These are phyloP conservation scores for Dendrophyllia cribrosa DNA, from an alignment of 64 coral and sea anemone species.

Conservation along the genomic window DNA sequence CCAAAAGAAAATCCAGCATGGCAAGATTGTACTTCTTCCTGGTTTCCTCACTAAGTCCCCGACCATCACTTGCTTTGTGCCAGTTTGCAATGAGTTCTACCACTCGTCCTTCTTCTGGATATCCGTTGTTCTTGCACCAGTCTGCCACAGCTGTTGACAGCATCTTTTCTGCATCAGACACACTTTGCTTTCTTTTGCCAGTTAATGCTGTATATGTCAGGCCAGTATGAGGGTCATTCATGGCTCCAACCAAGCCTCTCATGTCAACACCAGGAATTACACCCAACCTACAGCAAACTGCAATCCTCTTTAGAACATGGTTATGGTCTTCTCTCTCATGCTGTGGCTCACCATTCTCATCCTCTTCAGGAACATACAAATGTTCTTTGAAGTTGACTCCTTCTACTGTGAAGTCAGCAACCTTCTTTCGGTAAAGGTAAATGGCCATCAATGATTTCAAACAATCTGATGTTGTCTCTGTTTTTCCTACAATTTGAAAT, in stretches of 20 bases:
- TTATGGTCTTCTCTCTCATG: constrained; percentile 80
- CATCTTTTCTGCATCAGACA: constrained; percentile 68
- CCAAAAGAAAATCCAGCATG: constrained; percentile 52
- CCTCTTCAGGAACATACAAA: constrained; percentile 66
- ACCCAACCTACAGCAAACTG: constrained; percentile 32
- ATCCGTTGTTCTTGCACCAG: neutral
- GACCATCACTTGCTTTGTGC: constrained; percentile 80
- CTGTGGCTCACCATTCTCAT: constrained; percentile 15
- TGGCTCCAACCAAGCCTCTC: constrained; percentile 31
- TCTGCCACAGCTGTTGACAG: constrained; percentile 49
- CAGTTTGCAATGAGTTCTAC: constrained; percentile 34
- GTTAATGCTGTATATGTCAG: constrained; percentile 73
- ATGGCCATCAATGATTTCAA: constrained; percentile 82
- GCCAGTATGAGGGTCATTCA: constrained; percentile 50
- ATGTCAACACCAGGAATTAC: constrained; percentile 50
- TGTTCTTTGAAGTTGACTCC: constrained; percentile 76
- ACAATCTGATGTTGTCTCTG: constrained; percentile 65
- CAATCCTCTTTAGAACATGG: constrained; percentile 67
- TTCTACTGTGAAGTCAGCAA: neutral
- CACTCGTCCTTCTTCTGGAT: constrained; percentile 36
- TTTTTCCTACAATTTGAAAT: constrained; percentile 23
- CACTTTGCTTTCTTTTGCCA: constrained; percentile 68
- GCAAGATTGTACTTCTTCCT: constrained; percentile 44
- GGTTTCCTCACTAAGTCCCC: constrained; percentile 51
- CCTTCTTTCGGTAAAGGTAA: constrained; percentile 54